phyloP scores from a whole-genome alignment of 2,888 invertebrate species.

The Tryphoninae sp. region DNA sequence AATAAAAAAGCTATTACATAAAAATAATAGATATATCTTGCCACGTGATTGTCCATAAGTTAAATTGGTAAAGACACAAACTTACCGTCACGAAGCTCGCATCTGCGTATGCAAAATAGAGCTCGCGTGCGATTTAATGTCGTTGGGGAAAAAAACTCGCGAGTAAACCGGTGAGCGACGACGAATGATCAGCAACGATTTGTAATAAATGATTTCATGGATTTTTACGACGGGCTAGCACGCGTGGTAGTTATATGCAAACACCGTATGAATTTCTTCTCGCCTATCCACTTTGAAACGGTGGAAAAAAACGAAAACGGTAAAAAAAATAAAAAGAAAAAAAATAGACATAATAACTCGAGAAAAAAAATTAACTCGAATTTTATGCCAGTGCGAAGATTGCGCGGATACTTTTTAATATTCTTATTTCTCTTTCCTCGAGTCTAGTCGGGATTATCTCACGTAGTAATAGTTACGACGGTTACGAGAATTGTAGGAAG shows the following conservation, averaged over 20 bases:
- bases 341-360: neutral
- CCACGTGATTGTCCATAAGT: too few relatives aligned
- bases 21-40: too few relatives aligned
- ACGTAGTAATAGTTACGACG: too few relatives aligned
- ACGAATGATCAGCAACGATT: slow-evolving; percentile 10
- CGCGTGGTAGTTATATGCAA: slow-evolving; percentile 17
- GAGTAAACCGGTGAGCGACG: neutral
- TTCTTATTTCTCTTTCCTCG: too few relatives aligned
- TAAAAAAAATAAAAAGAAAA: neutral
- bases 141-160: too few relatives aligned
- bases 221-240: neutral
- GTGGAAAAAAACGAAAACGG: neutral
- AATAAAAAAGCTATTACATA: too few relatives aligned
- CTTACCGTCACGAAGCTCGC: too few relatives aligned
- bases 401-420: neutral
- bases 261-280: slow-evolving; percentile 21
- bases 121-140: too few relatives aligned
- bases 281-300: neutral
- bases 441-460: too few relatives aligned
- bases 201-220: slow-evolving; percentile 38
- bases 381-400: slow-evolving; percentile 1
- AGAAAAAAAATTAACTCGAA: slow-evolving; percentile 4
- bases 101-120: too few relatives aligned
- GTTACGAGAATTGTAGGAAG: too few relatives aligned
- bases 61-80: too few relatives aligned